These are phyloP conservation scores for Bradynema listronoti DNA, from an alignment of 1,140 invertebrate genomes.

Conservation along the genomic window DNA sequence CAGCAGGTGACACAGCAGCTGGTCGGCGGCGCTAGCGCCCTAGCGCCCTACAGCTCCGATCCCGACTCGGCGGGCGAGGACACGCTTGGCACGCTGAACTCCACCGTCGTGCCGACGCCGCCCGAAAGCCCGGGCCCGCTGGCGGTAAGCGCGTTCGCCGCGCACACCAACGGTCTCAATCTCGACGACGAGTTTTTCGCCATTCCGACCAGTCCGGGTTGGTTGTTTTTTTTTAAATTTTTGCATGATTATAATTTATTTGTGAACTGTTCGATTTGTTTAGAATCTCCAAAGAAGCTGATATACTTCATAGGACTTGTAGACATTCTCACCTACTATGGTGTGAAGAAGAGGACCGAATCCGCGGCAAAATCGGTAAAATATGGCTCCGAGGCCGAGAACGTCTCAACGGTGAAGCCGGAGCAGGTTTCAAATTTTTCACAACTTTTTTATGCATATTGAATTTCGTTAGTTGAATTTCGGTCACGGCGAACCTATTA, in stretches of 20 bases:
- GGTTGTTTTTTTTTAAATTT: slow-evolving; percentile 1
- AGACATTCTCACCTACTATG: slow-evolving; percentile 96
- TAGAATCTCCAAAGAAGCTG: slow-evolving; percentile 70
- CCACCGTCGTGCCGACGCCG: slow-evolving; percentile 64
- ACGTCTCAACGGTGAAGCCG: slow-evolving; percentile 95
- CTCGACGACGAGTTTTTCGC: slow-evolving; percentile 85
- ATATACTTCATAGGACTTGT: slow-evolving; percentile 98
- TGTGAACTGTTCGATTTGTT: slow-evolving; percentile 27
- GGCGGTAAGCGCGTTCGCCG: slow-evolving; percentile 76
- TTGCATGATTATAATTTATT: too few relatives aligned
- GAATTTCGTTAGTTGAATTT: too few relatives aligned
- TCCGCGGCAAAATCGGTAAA: slow-evolving; percentile 97
- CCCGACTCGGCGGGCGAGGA: slow-evolving; percentile 64
- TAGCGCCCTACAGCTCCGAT: slow-evolving; percentile 63
- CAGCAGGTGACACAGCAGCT: too few relatives aligned
- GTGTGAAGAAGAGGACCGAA: slow-evolving; percentile 82
- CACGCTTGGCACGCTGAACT: too few relatives aligned
- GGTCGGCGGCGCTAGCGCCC: slow-evolving; percentile 53
- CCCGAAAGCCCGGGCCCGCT: slow-evolving; percentile 64
- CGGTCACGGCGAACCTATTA: too few relatives aligned
- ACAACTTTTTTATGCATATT: too few relatives aligned
- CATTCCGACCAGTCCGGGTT: slow-evolving; percentile 63
- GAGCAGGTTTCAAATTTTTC: slow-evolving; percentile 67
- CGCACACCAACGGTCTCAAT: slow-evolving; percentile 67
- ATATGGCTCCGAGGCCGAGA: slow-evolving; percentile 95